Evolutionary conservation across 2,797 vertebrate species (phyloP), one percentile per base, ranked within the genome.

Genomic region (Sparus aurata): DNA sequence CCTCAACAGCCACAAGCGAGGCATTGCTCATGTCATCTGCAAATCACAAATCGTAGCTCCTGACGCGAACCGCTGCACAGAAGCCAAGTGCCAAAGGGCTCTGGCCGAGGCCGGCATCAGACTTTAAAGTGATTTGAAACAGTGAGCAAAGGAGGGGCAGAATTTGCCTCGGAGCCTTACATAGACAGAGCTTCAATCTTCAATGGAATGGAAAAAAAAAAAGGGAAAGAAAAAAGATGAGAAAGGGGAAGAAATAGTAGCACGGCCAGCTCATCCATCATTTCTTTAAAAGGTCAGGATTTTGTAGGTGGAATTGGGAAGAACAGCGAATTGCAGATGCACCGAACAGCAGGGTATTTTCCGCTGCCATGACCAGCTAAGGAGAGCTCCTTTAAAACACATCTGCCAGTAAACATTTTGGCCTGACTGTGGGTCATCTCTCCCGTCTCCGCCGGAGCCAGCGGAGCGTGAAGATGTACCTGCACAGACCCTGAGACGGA

Each of bases 361-460:
- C 97, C 95, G 93, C 97, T 98, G 97, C 97, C 97, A 96, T 98
- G 97, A 96, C 95, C 97, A 97, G 97, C 96, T 97, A 98, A 97
- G 96, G 95, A 97, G 96, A 95, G 96, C 96, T 97, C 96, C 97
- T 96, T 96, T 96, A 97, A 98, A 98, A 96, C 96, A 96, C 96
- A 97, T 97, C 96, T 97, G 96, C 96, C 96, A 96, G 96, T 97
- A 98, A 99, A 97, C 97, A 98, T 97, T 98, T 98, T 97, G 97
- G 96, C 97, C 96, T 94, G 95, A 95, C 95, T 96, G 95, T 95
- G 96, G 97, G 97, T 98, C 97, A 97, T 94, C 95, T 95, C 95
- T 95, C 94, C 97, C 96, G 96, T 96, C 95, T 95, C 89, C 94
- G 94, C 94, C 23, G 74, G 88, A 77, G 65, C 93, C 94, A 93